Conservation (phyloP, 2,113 vertebrate species). For the Nothoprocta pentlandii region DNA sequence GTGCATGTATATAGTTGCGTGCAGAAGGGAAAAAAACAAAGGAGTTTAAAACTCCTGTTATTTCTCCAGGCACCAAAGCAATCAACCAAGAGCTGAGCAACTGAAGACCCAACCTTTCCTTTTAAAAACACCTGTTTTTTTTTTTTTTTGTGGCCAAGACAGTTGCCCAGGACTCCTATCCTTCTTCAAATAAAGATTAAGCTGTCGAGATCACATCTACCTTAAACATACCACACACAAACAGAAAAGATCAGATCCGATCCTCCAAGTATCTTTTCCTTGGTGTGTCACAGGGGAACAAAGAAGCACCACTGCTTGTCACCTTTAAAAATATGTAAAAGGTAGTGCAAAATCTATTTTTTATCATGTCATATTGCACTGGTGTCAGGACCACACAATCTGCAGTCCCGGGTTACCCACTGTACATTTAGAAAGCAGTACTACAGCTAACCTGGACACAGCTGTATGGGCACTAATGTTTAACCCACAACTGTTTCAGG, state of each 20-base stretch:
- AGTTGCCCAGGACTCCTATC: neutral
- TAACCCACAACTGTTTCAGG: neutral
- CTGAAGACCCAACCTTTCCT: neutral
- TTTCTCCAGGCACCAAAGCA: neutral
- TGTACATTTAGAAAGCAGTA: neutral
- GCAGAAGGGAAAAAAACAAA: neutral
- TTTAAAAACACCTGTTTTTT: neutral
- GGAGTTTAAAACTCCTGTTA: neutral
- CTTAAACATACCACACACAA: neutral
- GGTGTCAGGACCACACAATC: neutral
- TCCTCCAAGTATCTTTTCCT: neutral
- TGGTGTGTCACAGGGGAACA: neutral
- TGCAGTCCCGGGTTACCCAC: neutral
- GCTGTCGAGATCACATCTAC: neutral
- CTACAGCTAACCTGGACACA: neutral
- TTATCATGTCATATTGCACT: fast-evolving
- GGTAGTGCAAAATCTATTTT: neutral
- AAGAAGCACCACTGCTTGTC: neutral
- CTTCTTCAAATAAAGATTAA: neutral
- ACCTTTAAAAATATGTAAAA: neutral
- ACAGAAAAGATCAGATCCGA: neutral
- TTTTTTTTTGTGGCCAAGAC: neutral
- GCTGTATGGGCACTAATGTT: neutral
- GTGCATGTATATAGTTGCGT: neutral
- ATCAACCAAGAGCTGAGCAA: neutral